These are phyloP conservation scores for Callionymus lyra DNA, from an alignment of 2,113 vertebrate genomes.

Conservation along the genomic window DNA sequence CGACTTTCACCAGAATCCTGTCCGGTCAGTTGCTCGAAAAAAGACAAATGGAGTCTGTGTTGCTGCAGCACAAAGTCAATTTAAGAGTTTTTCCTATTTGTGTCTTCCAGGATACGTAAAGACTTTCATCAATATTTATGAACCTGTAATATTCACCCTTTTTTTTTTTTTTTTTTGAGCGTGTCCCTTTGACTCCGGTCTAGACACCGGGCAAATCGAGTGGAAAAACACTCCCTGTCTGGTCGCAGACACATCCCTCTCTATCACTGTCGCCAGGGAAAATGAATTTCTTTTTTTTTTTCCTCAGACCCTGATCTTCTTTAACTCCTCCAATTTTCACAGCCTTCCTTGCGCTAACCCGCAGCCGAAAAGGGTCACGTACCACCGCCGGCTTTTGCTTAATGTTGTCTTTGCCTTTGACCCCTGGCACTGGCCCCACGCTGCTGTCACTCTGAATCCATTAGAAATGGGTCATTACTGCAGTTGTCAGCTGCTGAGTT, in stretches of 20 bases:
- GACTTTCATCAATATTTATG: slow-evolving; percentile 42
- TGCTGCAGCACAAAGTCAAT: neutral
- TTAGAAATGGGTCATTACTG: slow-evolving; percentile 50
- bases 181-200: slow-evolving; percentile 42
- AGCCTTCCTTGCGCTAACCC: neutral
- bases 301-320: neutral
- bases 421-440: slow-evolving; percentile 25
- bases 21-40: too few relatives aligned
- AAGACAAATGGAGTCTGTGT: neutral
- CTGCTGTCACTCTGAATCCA: slow-evolving; percentile 41
- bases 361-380: slow-evolving; percentile 12
- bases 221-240: slow-evolving; percentile 44
- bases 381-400: slow-evolving; percentile 10
- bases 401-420: slow-evolving; percentile 36
- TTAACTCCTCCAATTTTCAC: slow-evolving; percentile 4
- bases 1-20: too few relatives aligned
- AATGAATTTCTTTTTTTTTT: slow-evolving; percentile 12
- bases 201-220: slow-evolving; percentile 55
- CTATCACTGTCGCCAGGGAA: slow-evolving; percentile 31
- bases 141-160: slow-evolving; percentile 21
- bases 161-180: slow-evolving; percentile 44
- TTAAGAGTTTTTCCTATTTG: too few relatives aligned
- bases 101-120: slow-evolving; percentile 16
- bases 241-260: slow-evolving; percentile 38
- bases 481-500: slow-evolving; percentile 34